Evolutionary conservation across 2,888 invertebrate species (phyloP), one percentile per base, ranked within the genome.

Genomic region (Norana najaformis): DNA sequence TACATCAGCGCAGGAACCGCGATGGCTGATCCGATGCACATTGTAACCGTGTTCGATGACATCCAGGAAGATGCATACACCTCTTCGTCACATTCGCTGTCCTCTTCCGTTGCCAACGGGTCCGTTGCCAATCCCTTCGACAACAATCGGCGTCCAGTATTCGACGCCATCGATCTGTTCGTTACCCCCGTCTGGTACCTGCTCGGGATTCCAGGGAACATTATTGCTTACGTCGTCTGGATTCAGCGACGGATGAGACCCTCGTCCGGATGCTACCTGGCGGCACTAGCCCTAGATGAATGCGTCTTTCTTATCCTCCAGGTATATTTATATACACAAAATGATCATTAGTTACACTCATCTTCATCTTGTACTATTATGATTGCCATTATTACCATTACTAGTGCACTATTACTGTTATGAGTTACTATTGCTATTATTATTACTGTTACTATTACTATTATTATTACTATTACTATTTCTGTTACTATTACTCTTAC

Each of bases 221-320:
- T 94, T 47, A 90, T 95, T 35, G 93, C 94, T 6, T 93, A 94
- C 89, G 90, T 94, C 37, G 93, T 95, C 83, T 95, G 95, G 95
- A 93, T 94, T 36, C 93, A 93, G 89, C 93, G 93, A 89, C 92
- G 93, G 89, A 94, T 95, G 94, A 93, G 94, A n/a, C 94, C 94
- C 90, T 94, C 94, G 8, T 95, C 94, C 13, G 94, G 95, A 37
- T 93, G 93, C 89, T 95, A 94, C 91, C 92, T 95, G 41, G 94
- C 94, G 18, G 94, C 94, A 5, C 92, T 95, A 34, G 94, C 94
- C 3, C 90, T 94, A 53, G 92, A 93, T 83, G 94, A 95, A 92
- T 92, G 94, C 39, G 92, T 94, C 23, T 95, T 95, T 91, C 92
- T 95, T 47, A 83, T 92, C 5, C 91, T 94, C 20, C 93, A 94